A percentile compares a stretch with the other conserved stretches of the same genome.
Conservation (phyloP, 2,888 invertebrate species). For the Chrysotoxum bicinctum region DNA sequence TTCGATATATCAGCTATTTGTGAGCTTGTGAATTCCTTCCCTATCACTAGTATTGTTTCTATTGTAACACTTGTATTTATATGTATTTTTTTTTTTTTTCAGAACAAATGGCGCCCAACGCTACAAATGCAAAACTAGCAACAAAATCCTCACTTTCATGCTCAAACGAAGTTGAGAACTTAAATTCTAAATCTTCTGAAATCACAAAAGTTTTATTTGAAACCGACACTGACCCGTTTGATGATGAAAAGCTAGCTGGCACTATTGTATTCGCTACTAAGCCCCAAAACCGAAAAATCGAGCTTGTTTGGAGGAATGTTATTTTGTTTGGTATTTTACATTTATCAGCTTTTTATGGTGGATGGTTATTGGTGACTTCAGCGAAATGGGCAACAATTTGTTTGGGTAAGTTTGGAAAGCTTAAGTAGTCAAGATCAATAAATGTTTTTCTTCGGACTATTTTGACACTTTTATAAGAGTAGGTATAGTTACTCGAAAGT, state of each 20-base stretch:
- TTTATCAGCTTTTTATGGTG: conserved; percentile 84
- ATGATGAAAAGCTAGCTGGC: neutral
- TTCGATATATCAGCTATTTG: too few species aligned
- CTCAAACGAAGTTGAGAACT: neutral
- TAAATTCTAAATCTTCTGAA: neutral
- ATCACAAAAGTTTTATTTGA: conserved; percentile 8
- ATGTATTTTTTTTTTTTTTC: neutral
- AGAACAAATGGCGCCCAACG: conserved; percentile 7
- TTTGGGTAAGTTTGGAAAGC: conserved; percentile 85
- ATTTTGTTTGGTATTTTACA: neutral
- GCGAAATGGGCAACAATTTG: conserved; percentile 88
- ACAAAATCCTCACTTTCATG: neutral
- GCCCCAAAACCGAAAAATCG: neutral
- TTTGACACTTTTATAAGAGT: too few species aligned
- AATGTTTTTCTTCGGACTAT: too few species aligned
- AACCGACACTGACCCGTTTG: neutral
- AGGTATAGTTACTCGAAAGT: too few species aligned
- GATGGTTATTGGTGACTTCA: conserved; percentile 87
- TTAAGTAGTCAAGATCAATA: too few species aligned
- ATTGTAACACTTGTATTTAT: too few species aligned
- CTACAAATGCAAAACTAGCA: neutral
- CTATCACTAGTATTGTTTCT: too few species aligned
- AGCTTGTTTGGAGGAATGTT: conserved; percentile 2
- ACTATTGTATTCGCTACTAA: neutral
- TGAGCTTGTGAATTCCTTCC: too few species aligned